A percentile compares a stretch with the other conserved stretches of the same genome.
phyloP scores from a whole-genome alignment of 2,113 vertebrate genomes.

The Scophthalmus maximus region DNA sequence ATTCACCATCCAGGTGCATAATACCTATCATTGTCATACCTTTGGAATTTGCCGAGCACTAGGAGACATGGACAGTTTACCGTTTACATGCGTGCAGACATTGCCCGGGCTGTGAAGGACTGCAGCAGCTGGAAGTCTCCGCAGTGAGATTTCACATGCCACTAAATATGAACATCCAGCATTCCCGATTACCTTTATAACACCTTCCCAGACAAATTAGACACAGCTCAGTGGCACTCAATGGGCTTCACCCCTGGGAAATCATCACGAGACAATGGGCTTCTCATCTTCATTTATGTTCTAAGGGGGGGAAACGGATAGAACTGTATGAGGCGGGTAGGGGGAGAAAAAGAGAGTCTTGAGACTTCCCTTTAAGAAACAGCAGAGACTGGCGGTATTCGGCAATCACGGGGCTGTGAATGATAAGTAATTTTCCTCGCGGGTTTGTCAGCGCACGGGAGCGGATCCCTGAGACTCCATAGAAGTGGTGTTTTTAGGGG shows the following conservation, averaged over 20 bases:
- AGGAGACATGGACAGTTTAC: slow-evolving; percentile 33
- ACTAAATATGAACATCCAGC: slow-evolving; percentile 71
- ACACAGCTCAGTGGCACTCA: slow-evolving; percentile 77
- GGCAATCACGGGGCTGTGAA: slow-evolving; percentile 74
- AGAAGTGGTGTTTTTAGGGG: slow-evolving; percentile 66
- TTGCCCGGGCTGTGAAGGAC: slow-evolving; percentile 22
- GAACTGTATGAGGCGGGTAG: slow-evolving; percentile 13
- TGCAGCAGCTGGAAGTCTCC: slow-evolving; percentile 44
- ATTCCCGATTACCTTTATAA: slow-evolving; percentile 71
- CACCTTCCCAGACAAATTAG: slow-evolving; percentile 82
- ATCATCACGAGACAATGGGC: slow-evolving; percentile 79
- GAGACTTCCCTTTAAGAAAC: slow-evolving; percentile 51
- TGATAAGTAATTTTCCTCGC: slow-evolving; percentile 79
- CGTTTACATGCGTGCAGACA: slow-evolving; percentile 60
- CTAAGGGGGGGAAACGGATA: slow-evolving; percentile 34
- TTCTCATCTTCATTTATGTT: slow-evolving; percentile 75
- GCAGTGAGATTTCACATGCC: slow-evolving; percentile 68
- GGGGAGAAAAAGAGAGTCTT: slow-evolving; percentile 29
- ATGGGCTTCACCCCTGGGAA: slow-evolving; percentile 76
- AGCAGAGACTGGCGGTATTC: slow-evolving; percentile 39
- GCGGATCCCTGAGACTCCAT: slow-evolving; percentile 66
- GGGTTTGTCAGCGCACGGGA: slow-evolving; percentile 63
- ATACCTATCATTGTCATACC: slow-evolving; percentile 29
- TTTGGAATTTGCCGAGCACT: slow-evolving; percentile 29
- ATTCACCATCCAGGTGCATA: slow-evolving; percentile 37